Percentiles rank a stretch among this genome's conserved stretches.
Conservation (phyloP, 2,113 vertebrate species). For the crab-eating macaque (Macaca fascicularis) region T2T-MFA8v1.1 NC_088384.1:117456001-117456500, state of each 20-base stretch:
- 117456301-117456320: neutral
- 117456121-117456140: neutral
- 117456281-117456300: neutral
- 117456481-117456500: neutral
- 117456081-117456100: rapidly evolving
- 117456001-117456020: rapidly evolving
- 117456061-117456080: rapidly evolving
- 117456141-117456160: no score
- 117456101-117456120: rapidly evolving
- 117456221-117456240: no score
- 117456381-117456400: neutral
- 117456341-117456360: rapidly evolving
- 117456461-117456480: neutral
- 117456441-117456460: no score
- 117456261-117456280: neutral
- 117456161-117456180: neutral
- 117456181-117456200: neutral
- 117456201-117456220: neutral
- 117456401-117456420: neutral
- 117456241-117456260: no score
- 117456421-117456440: rapidly evolving
- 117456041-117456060: neutral
- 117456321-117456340: neutral
- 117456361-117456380: neutral
- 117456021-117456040: neutral